Evolutionary conservation across 2,113 vertebrate genomes (phyloP).

Genomic region (Balaenoptera acutorostrata): DNA sequence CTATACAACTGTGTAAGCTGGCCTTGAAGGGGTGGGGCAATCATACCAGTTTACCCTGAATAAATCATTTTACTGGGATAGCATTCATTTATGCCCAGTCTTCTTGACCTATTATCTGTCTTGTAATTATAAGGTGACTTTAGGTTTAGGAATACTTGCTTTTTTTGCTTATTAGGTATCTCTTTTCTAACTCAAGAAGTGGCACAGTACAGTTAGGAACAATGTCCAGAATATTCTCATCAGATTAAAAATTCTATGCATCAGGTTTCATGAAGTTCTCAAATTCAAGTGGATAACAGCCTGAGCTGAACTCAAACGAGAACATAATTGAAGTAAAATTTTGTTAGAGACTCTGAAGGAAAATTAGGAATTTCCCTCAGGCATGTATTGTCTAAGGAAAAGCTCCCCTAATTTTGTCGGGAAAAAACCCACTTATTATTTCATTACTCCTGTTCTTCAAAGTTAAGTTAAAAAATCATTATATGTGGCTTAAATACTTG

Average conservation of each 20-base stretch:
- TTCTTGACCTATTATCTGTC: not conserved
- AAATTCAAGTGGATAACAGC: not conserved
- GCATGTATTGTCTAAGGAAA: not conserved
- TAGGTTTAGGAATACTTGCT: not conserved
- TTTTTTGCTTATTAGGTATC: not conserved
- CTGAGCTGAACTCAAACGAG: not conserved
- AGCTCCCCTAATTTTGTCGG: not conserved
- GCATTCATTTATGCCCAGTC: not conserved
- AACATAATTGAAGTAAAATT: not conserved
- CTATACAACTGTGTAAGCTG: not conserved
- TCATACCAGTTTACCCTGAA: not conserved
- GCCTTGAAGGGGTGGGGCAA: fast-evolving
- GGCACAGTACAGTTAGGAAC: not conserved
- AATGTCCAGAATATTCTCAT: not conserved
- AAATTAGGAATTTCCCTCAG: not conserved
- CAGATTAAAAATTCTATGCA: not conserved
- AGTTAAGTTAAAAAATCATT: not conserved
- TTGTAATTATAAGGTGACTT: not conserved
- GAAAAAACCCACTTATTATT: not conserved
- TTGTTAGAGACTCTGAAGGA: not conserved
- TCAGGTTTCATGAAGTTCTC: not conserved
- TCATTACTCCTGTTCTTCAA: not conserved
- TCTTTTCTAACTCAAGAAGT: not conserved
- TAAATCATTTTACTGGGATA: not conserved
- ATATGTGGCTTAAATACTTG: not conserved